Base-by-base conservation (phyloP, 1,140 invertebrate species). In the Heliconius melpomene region DNA sequence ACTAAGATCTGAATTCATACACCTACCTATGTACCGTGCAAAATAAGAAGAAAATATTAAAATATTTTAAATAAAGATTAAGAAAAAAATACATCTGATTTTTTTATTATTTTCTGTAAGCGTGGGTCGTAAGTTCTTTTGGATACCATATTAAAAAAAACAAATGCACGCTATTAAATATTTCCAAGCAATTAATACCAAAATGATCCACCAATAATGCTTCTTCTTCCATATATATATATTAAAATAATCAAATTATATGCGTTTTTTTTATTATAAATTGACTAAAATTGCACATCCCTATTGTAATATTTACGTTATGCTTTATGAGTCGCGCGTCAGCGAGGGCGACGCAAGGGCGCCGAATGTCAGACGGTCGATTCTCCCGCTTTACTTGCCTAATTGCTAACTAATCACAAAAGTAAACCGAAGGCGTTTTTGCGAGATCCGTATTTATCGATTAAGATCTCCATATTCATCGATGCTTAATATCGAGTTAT, bases 321-420 rank as follows among this genome's bases (percentile, higher is more conserved):
- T 77, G 46, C 74, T 80, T 77, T 80, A 77, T 80, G 75, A 78
- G 78, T 77, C 26, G 78, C 40, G 74, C 78, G 52, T 82, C 72
- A 82, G 76, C 76, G 84, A 85, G 87, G 85, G 83, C 86, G 82
- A 74, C 78, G 82, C 88, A 91, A 93, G 89, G 91, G 85, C 90
- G 85, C 72, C 77, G 84, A 90, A 90, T 91, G 89, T 91, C 90
- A 91, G 86, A 88, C 89, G 86, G 90, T 89, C 88, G 87, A 85
- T 88, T 90, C 90, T 87, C 90, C 86, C 88, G 85, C 77, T 86
- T 86, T 83, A 86, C 85, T 85, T 79, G 83, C 84, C 87, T 90
- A 90, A 91, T 90, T 92, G 87, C 87, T 87, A 87, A 86, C 86
- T 89, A 90, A 91, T 90, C 85, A 86, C 80, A 82, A 78, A 82